Evolutionary conservation across 2,113 vertebrate genomes (phyloP).

Genomic region (Tupaia tana): DNA sequence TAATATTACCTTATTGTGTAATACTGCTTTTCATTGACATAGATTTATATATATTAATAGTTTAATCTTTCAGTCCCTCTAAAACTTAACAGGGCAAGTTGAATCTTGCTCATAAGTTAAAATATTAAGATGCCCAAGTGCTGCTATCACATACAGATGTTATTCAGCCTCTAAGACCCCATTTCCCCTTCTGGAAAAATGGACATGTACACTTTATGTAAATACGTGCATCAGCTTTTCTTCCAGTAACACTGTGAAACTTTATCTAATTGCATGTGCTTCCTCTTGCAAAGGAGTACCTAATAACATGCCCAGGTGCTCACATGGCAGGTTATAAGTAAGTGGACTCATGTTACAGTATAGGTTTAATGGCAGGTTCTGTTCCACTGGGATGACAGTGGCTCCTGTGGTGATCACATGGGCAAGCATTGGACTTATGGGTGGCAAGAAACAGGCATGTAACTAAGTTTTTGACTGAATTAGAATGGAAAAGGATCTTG

Average conservation of each 20-base stretch:
- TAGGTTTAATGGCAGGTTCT: background rate
- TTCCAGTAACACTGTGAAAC: background rate
- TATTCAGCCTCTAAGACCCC: background rate
- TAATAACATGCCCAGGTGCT: too few relatives aligned
- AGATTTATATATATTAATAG: background rate
- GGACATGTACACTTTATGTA: background rate
- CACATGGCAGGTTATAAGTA: background rate
- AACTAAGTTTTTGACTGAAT: background rate
- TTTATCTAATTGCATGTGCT: background rate
- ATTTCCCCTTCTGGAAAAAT: constrained; percentile 30
- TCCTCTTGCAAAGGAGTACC: background rate
- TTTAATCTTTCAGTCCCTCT: constrained; percentile 15
- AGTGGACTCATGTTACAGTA: background rate
- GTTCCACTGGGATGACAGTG: background rate
- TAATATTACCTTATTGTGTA: constrained; percentile 4
- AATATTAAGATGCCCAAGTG: constrained; percentile 3
- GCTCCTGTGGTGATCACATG: background rate
- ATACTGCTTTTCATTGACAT: background rate
- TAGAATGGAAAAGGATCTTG: constrained; percentile 18
- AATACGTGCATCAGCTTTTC: background rate
- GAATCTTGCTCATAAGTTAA: background rate
- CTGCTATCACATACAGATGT: background rate
- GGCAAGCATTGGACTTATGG: background rate
- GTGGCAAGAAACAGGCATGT: background rate
- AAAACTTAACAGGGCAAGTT: background rate